Base-by-base conservation (phyloP, 2,113 vertebrate genomes). In the Malurus elegans region DNA sequence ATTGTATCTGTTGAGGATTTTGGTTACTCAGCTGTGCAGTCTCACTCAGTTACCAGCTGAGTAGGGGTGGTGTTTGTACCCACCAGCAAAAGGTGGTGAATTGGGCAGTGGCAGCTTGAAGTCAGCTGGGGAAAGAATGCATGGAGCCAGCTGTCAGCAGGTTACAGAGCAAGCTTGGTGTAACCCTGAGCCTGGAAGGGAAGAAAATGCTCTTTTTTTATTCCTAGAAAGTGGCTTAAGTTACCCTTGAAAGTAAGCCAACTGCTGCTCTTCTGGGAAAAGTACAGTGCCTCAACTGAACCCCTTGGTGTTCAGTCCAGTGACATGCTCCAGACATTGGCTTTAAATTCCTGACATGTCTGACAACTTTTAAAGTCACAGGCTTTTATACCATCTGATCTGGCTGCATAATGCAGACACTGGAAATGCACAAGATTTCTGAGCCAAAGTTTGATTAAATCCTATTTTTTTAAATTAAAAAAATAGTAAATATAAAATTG, bases 171-270 rank as follows among this genome's bases (percentile, higher is more conserved):
- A 90, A 40, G 31, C 18, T 0, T 57, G 50, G 25, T 61, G 47
- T 65, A 47, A 60, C 38, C 31, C 36, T 70, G 54, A 79, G 58
- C 69, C 69, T 69, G 38, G 12, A 10, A 83, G 26, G 36, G 45
- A 73, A 79, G 58, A 92, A 93, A 82, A 28, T 34, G 26, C 62
- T 86, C 21, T 48, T 53, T 32, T 56, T 60, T 44, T 2, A 32
- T 57, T 64, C 58, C 6, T 48, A 19, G 42, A n/a, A 34, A 66
- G 42, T 86, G 42, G 67, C 76, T 88, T 87, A 58, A 86, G 47
- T 93, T 87, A 92, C 69, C 29, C 29, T 65, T 92, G 61, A 93
- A 84, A 74, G 71, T 81, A 93, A 81, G 84, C 70, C 81, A 93
- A 8, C 17, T 67, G 86, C 36, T 81, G 2, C 51, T 71, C 34